These are phyloP conservation scores for Drosophila helvetica DNA, from an alignment of 2,888 invertebrate genomes.

Conservation along the genomic window DNA sequence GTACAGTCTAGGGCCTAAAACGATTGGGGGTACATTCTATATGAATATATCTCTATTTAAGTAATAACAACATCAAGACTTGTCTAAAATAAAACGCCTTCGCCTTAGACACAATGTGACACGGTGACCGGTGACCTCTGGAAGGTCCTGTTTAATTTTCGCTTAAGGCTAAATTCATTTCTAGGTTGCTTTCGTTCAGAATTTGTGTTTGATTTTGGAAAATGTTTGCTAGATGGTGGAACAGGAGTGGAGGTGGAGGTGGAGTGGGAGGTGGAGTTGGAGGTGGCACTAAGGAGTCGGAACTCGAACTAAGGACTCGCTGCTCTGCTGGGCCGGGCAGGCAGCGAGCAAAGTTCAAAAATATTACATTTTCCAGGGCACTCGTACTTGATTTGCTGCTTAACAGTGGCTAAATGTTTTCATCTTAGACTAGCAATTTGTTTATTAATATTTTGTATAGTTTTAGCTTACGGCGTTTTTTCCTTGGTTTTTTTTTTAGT, in stretches of 20 bases:
- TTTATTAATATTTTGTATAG: background rate
- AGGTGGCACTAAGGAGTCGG: constrained; percentile 2
- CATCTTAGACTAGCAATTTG: constrained; percentile 18
- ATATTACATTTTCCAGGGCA: constrained; percentile 10
- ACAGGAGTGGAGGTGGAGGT: background rate
- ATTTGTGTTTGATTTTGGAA: background rate
- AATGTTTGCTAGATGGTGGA: too few species aligned
- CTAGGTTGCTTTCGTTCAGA: background rate
- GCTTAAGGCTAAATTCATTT: background rate
- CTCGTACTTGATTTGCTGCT: background rate
- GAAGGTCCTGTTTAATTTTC: constrained; percentile 22
- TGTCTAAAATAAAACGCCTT: constrained; percentile 44
- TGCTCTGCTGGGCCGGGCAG: constrained; percentile 71
- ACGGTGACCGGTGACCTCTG: background rate
- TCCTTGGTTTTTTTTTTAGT: constrained; percentile 3
- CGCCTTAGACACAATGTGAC: background rate
- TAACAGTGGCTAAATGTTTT: constrained; percentile 1
- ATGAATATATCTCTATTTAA: constrained; percentile 21
- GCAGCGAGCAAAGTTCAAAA: constrained; percentile 68
- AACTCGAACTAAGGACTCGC: constrained; percentile 61
- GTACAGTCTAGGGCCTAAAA: constrained; percentile 53
- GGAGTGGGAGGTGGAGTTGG: background rate
- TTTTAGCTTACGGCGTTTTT: background rate
- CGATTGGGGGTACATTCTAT: background rate
- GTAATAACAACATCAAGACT: constrained; percentile 67